A percentile compares a stretch with the other conserved stretches of the same genome.
phyloP scores from a whole-genome alignment of 2,797 vertebrate species.

The Spinus pinus region DNA sequence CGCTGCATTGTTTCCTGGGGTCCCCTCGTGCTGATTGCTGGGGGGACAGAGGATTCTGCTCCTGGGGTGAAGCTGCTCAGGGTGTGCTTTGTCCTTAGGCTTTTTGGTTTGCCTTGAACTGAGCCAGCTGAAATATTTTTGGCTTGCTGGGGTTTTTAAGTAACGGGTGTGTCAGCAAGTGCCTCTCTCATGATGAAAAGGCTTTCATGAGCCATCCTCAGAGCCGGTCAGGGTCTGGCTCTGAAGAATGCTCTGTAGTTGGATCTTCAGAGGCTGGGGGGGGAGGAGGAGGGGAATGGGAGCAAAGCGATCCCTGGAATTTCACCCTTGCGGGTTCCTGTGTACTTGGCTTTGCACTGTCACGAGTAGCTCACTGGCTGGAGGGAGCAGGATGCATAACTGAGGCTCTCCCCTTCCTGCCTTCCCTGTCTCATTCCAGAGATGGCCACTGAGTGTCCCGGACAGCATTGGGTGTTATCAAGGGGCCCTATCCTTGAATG shows the following conservation, averaged over 20 bases:
- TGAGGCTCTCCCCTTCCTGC: background rate
- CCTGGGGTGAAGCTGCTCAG: background rate
- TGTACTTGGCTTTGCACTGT: background rate
- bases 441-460: background rate
- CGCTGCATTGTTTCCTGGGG: background rate
- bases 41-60: background rate
- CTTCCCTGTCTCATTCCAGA: background rate
- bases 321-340: background rate
- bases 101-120: background rate
- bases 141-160: conserved; percentile 57
- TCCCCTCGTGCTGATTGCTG: rapidly evolving
- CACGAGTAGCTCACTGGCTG: background rate
- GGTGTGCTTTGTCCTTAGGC: background rate
- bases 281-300: background rate
- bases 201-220: background rate
- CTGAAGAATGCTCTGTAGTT: conserved; percentile 19
- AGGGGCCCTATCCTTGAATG: background rate
- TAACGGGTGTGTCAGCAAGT: conserved; percentile 51
- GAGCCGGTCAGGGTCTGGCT: conserved; percentile 15
- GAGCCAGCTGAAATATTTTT: conserved; percentile 26
- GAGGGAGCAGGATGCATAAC: background rate
- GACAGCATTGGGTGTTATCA: rapidly evolving
- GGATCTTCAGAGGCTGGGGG: background rate
- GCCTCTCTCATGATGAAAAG: conserved; percentile 34
- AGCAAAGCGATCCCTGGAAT: background rate